Conservation (phyloP, 35 echinoderm and acorn worm species). For the Ophioderma brevispina region DNA sequence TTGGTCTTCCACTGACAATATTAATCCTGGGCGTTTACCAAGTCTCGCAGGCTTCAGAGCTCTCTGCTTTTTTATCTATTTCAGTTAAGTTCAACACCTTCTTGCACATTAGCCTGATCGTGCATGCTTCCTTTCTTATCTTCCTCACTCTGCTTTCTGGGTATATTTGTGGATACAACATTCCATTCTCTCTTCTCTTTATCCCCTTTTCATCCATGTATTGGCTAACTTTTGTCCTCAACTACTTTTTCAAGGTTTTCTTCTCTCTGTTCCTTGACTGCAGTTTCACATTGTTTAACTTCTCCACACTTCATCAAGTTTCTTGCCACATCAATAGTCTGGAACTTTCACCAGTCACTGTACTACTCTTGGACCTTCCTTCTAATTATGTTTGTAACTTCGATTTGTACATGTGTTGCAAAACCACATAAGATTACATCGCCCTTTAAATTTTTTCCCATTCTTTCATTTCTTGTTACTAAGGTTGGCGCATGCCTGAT, state of each 20-base stretch:
- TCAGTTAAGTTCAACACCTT: background rate
- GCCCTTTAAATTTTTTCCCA: background rate
- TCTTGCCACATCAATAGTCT: background rate
- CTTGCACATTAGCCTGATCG: background rate
- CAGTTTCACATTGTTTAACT: background rate
- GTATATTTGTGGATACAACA: background rate
- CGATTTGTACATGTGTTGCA: background rate
- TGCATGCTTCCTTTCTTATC: background rate
- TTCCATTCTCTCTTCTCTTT: background rate
- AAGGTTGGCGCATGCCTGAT: background rate
- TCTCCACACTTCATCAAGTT: background rate
- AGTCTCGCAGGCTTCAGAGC: background rate
- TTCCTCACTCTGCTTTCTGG: background rate
- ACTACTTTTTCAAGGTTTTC: background rate
- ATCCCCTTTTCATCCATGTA: conserved; percentile 4
- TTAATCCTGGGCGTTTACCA: background rate
- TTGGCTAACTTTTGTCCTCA: background rate
- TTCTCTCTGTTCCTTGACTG: background rate
- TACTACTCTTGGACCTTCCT: background rate
- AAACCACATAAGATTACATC: background rate
- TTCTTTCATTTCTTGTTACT: background rate
- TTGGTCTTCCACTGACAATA: background rate
- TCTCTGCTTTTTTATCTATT: background rate
- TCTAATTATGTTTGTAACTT: background rate
- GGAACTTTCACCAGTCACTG: background rate